Conservation (phyloP, 2,888 invertebrate species). For the Boloria selene region DNA sequence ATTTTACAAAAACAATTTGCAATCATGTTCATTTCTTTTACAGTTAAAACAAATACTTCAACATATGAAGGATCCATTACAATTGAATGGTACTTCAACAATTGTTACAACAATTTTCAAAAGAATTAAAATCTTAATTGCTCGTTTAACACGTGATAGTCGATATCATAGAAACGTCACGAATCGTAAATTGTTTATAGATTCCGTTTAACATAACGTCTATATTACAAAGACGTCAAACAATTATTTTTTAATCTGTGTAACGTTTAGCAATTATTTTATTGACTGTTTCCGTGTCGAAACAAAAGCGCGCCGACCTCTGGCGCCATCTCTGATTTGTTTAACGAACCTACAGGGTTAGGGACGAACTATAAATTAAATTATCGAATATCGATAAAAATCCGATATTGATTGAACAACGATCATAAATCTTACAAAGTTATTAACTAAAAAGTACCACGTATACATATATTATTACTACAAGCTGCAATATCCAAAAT, state of each 20-base stretch:
- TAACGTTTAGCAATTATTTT: conserved; percentile 57
- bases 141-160: conserved; percentile 30
- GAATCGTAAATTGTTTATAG: conserved; percentile 44
- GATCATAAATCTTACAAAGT: too few relatives aligned
- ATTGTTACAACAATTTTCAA: conserved; percentile 21
- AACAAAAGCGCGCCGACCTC: conserved; percentile 52
- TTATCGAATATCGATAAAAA: conserved; percentile 33
- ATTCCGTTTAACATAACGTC: conserved; percentile 45
- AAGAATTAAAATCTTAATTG: conserved; percentile 26
- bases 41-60: neutral
- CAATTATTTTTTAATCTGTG: conserved; percentile 59
- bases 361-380: conserved; percentile 28
- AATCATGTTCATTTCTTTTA: neutral
- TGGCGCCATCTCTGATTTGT: conserved; percentile 64
- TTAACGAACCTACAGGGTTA: conserved; percentile 46
- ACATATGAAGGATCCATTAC: conserved; percentile 5
- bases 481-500: too few relatives aligned
- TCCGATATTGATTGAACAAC: neutral
- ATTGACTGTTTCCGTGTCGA: conserved; percentile 58
- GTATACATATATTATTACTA: too few relatives aligned
- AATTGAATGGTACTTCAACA: conserved; percentile 2
- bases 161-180: conserved; percentile 36
- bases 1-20: neutral
- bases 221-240: conserved; percentile 50
- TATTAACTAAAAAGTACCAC: too few relatives aligned